Evolutionary conservation across 92 coral and sea anemone species (phyloP).

Genomic region (Heliopora coerulea): DNA sequence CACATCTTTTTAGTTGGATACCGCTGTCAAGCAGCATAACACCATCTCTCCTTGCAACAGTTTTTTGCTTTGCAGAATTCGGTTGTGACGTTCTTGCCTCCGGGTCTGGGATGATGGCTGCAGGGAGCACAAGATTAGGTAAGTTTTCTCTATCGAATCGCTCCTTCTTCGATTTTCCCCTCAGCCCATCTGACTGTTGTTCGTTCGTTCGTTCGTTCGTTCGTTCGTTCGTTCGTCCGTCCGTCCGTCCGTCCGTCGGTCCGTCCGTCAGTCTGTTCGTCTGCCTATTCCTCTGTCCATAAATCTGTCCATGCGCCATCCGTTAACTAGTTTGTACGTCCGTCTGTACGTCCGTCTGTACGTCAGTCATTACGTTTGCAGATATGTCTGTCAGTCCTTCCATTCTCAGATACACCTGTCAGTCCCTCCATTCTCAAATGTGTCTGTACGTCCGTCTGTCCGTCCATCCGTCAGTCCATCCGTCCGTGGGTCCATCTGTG

Average conservation of each 20-base stretch:
- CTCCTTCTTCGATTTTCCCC: neutral
- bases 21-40: slow-evolving; percentile 90
- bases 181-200: neutral
- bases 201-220: neutral
- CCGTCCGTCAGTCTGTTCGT: neutral
- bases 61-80: slow-evolving; percentile 96
- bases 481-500: too few species aligned
- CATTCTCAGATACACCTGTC: neutral
- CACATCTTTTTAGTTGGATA: slow-evolving; percentile 94
- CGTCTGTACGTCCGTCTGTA: neutral
- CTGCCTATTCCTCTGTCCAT: neutral
- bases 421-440: neutral
- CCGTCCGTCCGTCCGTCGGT: neutral
- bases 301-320: neutral
- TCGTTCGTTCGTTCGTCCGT: neutral
- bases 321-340: neutral
- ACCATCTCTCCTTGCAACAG: slow-evolving; percentile 81
- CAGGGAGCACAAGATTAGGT: slow-evolving; percentile 85
- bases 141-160: slow-evolving; percentile 18
- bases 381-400: neutral
- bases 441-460: too few species aligned
- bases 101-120: slow-evolving; percentile 62
- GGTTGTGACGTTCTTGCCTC: slow-evolving; percentile 84
- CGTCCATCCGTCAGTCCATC: too few species aligned
- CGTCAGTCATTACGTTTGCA: neutral